Conservation (phyloP, 2,888 invertebrate species). For the Axea sp. region DNA sequence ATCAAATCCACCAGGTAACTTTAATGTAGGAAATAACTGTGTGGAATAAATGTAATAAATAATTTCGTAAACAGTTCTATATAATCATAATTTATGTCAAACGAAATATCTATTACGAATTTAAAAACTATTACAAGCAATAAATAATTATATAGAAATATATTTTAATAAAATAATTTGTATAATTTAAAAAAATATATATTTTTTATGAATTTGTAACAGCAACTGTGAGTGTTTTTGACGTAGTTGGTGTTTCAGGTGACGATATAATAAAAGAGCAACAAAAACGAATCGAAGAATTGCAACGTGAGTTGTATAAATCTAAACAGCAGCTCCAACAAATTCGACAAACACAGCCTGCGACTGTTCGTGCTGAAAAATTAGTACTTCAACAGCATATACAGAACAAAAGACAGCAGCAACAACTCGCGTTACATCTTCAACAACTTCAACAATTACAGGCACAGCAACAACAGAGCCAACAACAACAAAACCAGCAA, state of each 20-base stretch:
- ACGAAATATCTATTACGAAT: too few species aligned
- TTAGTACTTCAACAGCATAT: conserved; percentile 84
- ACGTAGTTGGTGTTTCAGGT: conserved; percentile 72
- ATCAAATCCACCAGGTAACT: conserved; percentile 80
- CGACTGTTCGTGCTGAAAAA: conserved; percentile 81
- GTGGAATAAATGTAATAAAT: too few species aligned
- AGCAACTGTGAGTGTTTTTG: conserved; percentile 30
- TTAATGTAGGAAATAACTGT: too few species aligned
- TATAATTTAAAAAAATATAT: too few species aligned
- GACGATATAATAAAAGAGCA: conserved; percentile 92
- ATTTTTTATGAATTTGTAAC: too few species aligned
- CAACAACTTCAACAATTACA: conserved; percentile 84
- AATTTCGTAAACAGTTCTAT: too few species aligned
- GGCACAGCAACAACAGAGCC: conserved; percentile 81
- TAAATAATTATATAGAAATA: too few species aligned
- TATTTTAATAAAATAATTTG: too few species aligned
- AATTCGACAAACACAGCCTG: conserved; percentile 83
- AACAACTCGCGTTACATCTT: conserved; percentile 81
- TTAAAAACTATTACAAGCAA: too few species aligned
- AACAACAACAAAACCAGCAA: conserved; percentile 81
- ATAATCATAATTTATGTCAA: too few species aligned
- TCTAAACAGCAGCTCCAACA: conserved; percentile 89
- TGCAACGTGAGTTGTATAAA: conserved; percentile 89
- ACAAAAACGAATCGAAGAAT: conserved; percentile 91
- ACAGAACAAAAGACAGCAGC: conserved; percentile 86